A percentile compares a stretch with the other conserved stretches of the same genome.
These are phyloP conservation scores for Drosophila nr. medialis DNA, from an alignment of 2,888 invertebrate species.

Conservation along the genomic window DNA sequence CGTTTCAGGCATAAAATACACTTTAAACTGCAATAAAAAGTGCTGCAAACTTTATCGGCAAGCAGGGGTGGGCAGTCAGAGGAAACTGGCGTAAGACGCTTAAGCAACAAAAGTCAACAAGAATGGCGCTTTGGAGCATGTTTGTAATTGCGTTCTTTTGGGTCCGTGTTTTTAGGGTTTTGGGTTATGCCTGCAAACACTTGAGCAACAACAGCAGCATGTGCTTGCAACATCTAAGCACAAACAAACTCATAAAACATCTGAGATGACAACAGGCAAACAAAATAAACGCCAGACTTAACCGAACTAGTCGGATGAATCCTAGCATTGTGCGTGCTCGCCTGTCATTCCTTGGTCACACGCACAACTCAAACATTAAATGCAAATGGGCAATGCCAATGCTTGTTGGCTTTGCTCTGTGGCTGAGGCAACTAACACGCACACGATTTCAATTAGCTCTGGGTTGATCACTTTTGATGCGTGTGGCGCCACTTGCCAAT, in stretches of 20 bases:
- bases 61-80: background rate
- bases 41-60: constrained; percentile 49
- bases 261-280: constrained; percentile 43
- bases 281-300: constrained; percentile 49
- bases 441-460: constrained; percentile 69
- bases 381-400: constrained; percentile 47
- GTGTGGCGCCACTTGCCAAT: constrained; percentile 34
- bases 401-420: constrained; percentile 14
- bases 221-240: constrained; percentile 54
- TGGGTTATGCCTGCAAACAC: constrained; percentile 36
- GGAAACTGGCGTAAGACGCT: constrained; percentile 27
- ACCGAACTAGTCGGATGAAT: constrained; percentile 42
- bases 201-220: constrained; percentile 27
- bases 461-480: constrained; percentile 42
- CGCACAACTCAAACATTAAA: constrained; percentile 26
- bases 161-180: constrained; percentile 7
- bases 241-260: constrained; percentile 69
- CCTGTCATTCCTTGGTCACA: constrained; percentile 65
- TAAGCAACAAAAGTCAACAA: constrained; percentile 44
- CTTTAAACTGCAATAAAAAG: constrained; percentile 75
- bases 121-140: constrained; percentile 60
- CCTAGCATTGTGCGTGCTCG: constrained; percentile 57
- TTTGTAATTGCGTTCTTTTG: constrained; percentile 63
- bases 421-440: background rate
- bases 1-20: constrained; percentile 51